phyloP scores from a whole-genome alignment of 1,140 invertebrate species.

The Drosophila pseudoananassae region DNA sequence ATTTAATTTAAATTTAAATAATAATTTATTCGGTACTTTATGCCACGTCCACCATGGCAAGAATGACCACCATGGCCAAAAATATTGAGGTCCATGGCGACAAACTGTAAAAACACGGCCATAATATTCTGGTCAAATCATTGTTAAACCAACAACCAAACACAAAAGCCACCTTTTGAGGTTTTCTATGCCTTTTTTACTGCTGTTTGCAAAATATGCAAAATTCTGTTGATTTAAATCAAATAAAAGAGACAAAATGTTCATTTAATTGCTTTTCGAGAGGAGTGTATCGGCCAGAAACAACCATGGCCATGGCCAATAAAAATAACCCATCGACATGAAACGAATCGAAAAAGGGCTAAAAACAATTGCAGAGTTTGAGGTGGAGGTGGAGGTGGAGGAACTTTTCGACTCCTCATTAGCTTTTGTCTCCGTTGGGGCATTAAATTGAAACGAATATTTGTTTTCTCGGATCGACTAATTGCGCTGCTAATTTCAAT shows the following conservation, averaged over 20 bases:
- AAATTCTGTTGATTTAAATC: slow-evolving; percentile 60
- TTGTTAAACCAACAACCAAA: slow-evolving; percentile 75
- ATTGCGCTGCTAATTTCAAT: slow-evolving; percentile 81
- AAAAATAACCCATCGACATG: slow-evolving; percentile 43
- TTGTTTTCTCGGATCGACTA: slow-evolving; percentile 64
- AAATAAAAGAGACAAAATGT: slow-evolving; percentile 72
- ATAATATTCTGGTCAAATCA: slow-evolving; percentile 60
- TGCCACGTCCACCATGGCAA: slow-evolving; percentile 3
- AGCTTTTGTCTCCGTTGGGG: slow-evolving; percentile 59
- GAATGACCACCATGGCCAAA: slow-evolving; percentile 51
- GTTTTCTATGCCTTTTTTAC: slow-evolving; percentile 44
- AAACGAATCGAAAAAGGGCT: neutral
- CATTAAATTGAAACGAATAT: slow-evolving; percentile 22
- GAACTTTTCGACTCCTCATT: slow-evolving; percentile 55
- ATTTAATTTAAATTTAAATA: slow-evolving; percentile 32
- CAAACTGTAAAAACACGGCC: slow-evolving; percentile 51
- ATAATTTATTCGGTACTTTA: slow-evolving; percentile 16
- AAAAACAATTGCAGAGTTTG: neutral
- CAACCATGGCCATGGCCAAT: slow-evolving; percentile 27
- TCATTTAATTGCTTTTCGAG: slow-evolving; percentile 68
- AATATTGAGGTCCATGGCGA: slow-evolving; percentile 59
- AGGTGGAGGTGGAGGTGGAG: slow-evolving; percentile 7
- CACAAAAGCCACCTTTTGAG: slow-evolving; percentile 79
- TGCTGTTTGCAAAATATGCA: slow-evolving; percentile 50
- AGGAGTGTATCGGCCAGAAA: slow-evolving; percentile 8